Conservation (phyloP, 2,797 vertebrate species). For the Cheirogaleus major region DNA sequence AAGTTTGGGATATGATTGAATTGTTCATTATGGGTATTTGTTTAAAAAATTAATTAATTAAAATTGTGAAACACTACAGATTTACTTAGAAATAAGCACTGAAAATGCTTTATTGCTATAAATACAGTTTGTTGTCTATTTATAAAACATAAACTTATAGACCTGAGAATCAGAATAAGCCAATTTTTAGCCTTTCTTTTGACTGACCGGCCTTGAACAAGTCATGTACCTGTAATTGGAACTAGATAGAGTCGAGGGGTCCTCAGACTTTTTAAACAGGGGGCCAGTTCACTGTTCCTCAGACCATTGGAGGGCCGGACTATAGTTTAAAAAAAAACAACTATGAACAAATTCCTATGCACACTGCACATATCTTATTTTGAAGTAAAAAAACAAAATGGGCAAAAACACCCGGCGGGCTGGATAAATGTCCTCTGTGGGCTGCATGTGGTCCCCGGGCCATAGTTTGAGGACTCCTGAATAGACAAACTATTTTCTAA, state of each 20-base stretch:
- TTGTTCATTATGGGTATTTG: not conserved
- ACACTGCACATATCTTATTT: no score
- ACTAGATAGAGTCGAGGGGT: not conserved
- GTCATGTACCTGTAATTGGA: not conserved
- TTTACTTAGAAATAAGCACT: not conserved
- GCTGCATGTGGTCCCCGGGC: no score
- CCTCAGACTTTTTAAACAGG: no score
- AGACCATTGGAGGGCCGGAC: no score
- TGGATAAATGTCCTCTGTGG: no score
- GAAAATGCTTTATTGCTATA: not conserved
- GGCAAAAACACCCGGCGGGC: no score
- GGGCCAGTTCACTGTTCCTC: no score
- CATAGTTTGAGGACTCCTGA: no score
- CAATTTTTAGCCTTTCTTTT: not conserved
- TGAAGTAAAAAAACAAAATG: no score
- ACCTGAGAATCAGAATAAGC: not conserved
- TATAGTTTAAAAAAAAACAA: no score
- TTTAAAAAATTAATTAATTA: not conserved
- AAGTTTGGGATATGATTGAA: not conserved
- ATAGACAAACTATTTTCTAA: slow-evolving; percentile 27
- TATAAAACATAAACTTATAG: slow-evolving; percentile 10
- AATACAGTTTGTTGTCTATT: not conserved
- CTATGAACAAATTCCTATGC: no score
- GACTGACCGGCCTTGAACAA: not conserved
- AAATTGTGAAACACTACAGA: not conserved